These are phyloP conservation scores for Hyalella azteca DNA, from an alignment of 2,888 invertebrate species.

Conservation along the genomic window DNA sequence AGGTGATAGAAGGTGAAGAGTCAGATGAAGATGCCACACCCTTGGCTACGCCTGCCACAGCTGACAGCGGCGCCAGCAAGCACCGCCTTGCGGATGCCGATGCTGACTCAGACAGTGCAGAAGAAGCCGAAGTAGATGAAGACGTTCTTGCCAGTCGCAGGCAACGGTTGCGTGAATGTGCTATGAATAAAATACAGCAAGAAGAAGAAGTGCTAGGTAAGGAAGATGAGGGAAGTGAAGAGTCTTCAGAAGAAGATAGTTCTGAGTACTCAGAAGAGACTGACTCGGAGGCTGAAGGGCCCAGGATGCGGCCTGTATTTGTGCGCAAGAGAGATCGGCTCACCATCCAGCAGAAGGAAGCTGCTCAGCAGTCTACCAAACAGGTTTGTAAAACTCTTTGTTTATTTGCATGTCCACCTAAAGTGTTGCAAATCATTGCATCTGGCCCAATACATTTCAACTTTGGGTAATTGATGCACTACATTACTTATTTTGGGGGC, in stretches of 20 bases:
- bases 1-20: constrained; percentile 56
- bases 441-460: no score
- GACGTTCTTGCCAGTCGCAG: constrained; percentile 70
- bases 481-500: no score
- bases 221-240: constrained; percentile 60
- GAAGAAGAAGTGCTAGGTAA: constrained; percentile 58
- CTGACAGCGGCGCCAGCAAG: constrained; percentile 6
- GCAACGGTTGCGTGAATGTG: constrained; percentile 49
- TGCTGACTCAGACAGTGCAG: constrained; percentile 64
- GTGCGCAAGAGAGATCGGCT: constrained; percentile 73
- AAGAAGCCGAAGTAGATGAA: constrained; percentile 82
- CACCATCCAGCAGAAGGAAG: constrained; percentile 93
- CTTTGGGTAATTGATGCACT: no score
- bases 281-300: constrained; percentile 57
- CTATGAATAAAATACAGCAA: constrained; percentile 51
- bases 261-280: constrained; percentile 59
- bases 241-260: constrained; percentile 59
- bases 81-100: constrained; percentile 20
- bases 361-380: constrained; percentile 82
- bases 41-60: background rate
- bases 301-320: constrained; percentile 59
- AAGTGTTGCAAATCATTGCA: no score
- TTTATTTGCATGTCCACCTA: no score
- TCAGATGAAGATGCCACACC: constrained; percentile 39
- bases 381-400: no score